Evolutionary conservation across 2,888 invertebrate species (phyloP).

Genomic region (Calameuta filiformis): DNA sequence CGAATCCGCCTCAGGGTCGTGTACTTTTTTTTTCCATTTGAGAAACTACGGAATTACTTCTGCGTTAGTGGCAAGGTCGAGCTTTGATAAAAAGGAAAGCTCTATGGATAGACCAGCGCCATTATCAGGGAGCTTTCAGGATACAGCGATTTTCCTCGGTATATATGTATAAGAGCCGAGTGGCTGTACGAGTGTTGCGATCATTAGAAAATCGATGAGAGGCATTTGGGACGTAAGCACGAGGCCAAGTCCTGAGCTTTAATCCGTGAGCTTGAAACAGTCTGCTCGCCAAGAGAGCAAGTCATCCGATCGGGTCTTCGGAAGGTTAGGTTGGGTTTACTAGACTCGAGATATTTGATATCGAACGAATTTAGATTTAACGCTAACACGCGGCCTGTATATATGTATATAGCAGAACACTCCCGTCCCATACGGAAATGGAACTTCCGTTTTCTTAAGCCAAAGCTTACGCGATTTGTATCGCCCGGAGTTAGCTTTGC

Average conservation of each 20-base stretch:
- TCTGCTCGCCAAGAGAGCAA: background rate
- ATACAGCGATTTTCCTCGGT: background rate
- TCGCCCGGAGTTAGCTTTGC: background rate
- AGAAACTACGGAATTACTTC: background rate
- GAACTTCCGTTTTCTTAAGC: slow-evolving; percentile 33
- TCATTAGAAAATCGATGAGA: slow-evolving; percentile 35
- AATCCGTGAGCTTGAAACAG: background rate
- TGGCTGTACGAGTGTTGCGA: slow-evolving; percentile 22
- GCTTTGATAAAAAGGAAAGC: background rate
- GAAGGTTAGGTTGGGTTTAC: background rate
- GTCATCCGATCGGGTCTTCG: background rate
- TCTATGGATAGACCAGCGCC: background rate
- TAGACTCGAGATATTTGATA: background rate
- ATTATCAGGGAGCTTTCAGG: background rate
- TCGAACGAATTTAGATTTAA: background rate
- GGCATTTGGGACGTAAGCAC: background rate
- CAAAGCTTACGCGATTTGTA: background rate
- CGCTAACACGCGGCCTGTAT: background rate
- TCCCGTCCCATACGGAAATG: slow-evolving; percentile 30
- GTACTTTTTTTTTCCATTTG: background rate
- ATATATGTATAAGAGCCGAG: slow-evolving; percentile 10
- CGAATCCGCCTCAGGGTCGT: background rate
- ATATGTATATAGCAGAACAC: background rate
- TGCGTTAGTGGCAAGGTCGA: background rate
- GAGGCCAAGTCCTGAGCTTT: background rate